Conservation (phyloP, 2,113 vertebrate species). For the Scartelaos histophorus region DNA sequence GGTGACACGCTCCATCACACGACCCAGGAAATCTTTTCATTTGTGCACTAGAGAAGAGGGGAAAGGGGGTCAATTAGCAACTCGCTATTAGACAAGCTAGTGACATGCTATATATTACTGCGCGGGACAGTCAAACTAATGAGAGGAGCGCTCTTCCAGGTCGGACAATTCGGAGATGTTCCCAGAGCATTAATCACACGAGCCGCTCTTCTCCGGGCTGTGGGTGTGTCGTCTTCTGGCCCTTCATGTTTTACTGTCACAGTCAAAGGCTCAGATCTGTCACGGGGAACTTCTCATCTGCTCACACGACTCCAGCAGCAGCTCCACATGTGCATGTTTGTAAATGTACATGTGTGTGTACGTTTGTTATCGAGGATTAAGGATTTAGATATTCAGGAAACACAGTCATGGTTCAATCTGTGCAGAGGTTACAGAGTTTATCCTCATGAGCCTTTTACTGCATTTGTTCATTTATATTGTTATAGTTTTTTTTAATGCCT, state of each 20-base stretch:
- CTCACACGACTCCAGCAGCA: slow-evolving; percentile 15
- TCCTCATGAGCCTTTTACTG: no score
- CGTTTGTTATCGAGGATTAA: not conserved
- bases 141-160: slow-evolving; percentile 71
- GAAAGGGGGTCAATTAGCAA: slow-evolving; percentile 82
- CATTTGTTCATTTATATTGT: no score
- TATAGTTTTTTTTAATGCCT: no score
- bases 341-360: no score
- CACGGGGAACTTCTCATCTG: slow-evolving; percentile 23
- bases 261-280: slow-evolving; percentile 50
- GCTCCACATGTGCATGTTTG: no score
- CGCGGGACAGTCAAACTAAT: slow-evolving; percentile 78
- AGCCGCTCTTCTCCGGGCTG: slow-evolving; percentile 22
- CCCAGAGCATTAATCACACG: slow-evolving; percentile 55
- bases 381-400: not conserved
- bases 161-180: slow-evolving; percentile 61
- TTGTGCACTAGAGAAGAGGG: slow-evolving; percentile 71
- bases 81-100: slow-evolving; percentile 78
- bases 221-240: slow-evolving; percentile 12
- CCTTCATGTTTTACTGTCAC: slow-evolving; percentile 41
- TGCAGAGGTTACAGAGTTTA: no score
- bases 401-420: no score
- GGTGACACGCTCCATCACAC: slow-evolving; percentile 80
- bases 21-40: slow-evolving; percentile 78
- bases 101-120: slow-evolving; percentile 79